Evolutionary conservation across 2,888 invertebrate species (phyloP), one percentile per base, ranked within the genome.

Genomic region (Prenolepis imparis): DNA sequence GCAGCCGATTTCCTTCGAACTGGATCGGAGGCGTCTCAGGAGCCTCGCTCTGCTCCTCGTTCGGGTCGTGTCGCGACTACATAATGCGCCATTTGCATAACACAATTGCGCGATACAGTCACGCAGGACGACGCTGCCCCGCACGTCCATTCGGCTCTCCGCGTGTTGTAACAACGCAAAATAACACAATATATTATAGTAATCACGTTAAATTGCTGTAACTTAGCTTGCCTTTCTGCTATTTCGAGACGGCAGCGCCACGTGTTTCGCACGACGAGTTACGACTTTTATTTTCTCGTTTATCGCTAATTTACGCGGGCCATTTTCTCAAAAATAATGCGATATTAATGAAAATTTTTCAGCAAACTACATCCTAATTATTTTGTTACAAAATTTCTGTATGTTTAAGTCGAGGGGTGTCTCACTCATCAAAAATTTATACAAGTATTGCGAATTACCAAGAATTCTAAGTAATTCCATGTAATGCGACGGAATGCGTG

Each of bases 81-180:
- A 15, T 78, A 78, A 78, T 78, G 73, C 73, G 72, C 32, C 57
- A 78, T 78, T 78, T 78, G 78, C 72, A 70, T 78, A 78, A 72
- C 59, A 24, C 59, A 78, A 72, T 78, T 78, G 59, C 72, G 28
- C 78, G 72, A 70, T 78, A 78, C 78, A 72, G 78, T 70, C 78
- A 78, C 52, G 73, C 78, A 18, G 70, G n/a, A 57, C 44, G 72
- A 21, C 18, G 72, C 72, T 59, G 44, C 15, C 41, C 78, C 18
- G 57, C 28, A 6, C 57, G 72, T 70, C 57, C 57, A 18, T 57
- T 44, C 57, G 55, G 21, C 57, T 32, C n/a, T n/a, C 8, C 57
- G 72, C 32, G 57, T 28, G 32, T 59, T 41, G 78, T 44, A 72
- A 44, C 32, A 70, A 78, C 52, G 52, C 36, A 12, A 82, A 82